Evolutionary conservation across 2,797 vertebrate species (phyloP).

Genomic region (Chelon auratus): DNA sequence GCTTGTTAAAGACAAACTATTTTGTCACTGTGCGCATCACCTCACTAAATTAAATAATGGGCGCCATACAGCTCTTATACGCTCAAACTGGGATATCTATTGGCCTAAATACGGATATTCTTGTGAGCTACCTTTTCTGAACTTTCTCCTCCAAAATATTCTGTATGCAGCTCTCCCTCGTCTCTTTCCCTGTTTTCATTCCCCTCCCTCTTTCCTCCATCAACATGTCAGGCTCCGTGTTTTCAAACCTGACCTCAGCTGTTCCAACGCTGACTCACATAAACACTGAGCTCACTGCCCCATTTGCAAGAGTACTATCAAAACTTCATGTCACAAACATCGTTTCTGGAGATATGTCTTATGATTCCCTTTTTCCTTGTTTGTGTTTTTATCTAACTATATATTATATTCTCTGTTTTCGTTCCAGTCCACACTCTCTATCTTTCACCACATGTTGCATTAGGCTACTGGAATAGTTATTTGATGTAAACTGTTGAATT

Average conservation of each 20-base stretch:
- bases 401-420: slow-evolving; percentile 6
- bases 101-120: too few relatives aligned
- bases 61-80: too few relatives aligned
- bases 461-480: background rate
- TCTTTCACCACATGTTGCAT: slow-evolving; percentile 12
- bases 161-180: background rate
- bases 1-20: too few relatives aligned
- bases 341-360: background rate
- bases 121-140: background rate
- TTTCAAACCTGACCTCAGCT: slow-evolving; percentile 69
- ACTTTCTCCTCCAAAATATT: background rate
- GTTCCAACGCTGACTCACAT: slow-evolving; percentile 53
- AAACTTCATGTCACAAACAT: slow-evolving; percentile 9
- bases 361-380: slow-evolving; percentile 11
- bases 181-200: slow-evolving; percentile 2
- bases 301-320: slow-evolving; percentile 16
- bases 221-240: slow-evolving; percentile 45
- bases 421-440: background rate
- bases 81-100: too few relatives aligned
- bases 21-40: too few relatives aligned
- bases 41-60: too few relatives aligned
- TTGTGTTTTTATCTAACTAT: slow-evolving; percentile 7
- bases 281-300: slow-evolving; percentile 56
- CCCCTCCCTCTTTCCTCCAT: slow-evolving; percentile 17
- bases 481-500: background rate